phyloP scores from a whole-genome alignment of 2,888 invertebrate species.

The Athalia rosae region DNA sequence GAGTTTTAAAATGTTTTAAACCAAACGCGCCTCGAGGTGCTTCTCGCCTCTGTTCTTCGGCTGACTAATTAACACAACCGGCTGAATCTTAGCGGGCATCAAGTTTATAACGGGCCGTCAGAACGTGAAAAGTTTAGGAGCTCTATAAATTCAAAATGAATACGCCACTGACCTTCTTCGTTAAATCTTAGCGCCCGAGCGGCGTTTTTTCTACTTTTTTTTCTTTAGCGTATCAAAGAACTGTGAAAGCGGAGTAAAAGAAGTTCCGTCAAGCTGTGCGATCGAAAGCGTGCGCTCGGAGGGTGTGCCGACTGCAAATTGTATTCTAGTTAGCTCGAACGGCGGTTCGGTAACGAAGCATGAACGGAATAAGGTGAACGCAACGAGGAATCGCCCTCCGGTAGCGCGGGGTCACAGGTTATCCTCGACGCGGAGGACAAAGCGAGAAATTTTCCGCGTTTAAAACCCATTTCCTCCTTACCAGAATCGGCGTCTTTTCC shows the following conservation, averaged over 20 bases:
- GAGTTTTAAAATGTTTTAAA: constrained; percentile 40
- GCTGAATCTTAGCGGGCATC: no score
- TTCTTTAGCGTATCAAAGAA: background rate
- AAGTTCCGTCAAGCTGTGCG: background rate
- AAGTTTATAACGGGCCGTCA: no score
- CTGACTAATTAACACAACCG: constrained; percentile 5
- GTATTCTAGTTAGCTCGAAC: constrained; percentile 1
- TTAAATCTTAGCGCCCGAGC: no score
- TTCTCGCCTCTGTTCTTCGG: background rate
- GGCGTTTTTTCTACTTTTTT: no score
- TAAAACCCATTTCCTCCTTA: constrained; percentile 62
- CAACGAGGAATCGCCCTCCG: constrained; percentile 23
- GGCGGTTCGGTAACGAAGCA: background rate
- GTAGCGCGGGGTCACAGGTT: constrained; percentile 16
- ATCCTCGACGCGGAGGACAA: constrained; percentile 54
- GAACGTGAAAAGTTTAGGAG: no score
- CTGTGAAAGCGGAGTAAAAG: background rate
- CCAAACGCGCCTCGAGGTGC: background rate
- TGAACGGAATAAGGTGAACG: background rate
- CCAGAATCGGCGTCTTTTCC: constrained; percentile 52
- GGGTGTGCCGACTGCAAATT: constrained; percentile 3
- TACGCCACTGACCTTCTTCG: no score
- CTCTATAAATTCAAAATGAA: no score
- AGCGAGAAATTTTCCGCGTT: constrained; percentile 64
- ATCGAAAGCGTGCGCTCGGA: background rate